phyloP scores from a whole-genome alignment of 2,113 vertebrate species.

The Varanus salvator region DNA sequence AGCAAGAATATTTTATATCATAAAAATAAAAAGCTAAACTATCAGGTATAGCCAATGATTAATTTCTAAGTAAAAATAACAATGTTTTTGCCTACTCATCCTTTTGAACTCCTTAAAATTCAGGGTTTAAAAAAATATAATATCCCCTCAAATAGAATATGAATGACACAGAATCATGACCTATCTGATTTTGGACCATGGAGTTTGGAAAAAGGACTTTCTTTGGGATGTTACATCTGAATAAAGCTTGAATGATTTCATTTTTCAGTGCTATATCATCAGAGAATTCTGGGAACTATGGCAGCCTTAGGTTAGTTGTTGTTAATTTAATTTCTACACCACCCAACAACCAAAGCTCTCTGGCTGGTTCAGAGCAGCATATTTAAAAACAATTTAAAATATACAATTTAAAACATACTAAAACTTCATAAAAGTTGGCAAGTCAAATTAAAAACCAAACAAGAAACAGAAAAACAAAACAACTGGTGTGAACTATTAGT shows the following conservation, averaged over 20 bases:
- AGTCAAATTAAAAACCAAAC: too few relatives aligned
- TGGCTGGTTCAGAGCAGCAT: too few relatives aligned
- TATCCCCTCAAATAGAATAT: neutral
- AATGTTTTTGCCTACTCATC: constrained; percentile 3
- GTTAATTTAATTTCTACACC: too few relatives aligned
- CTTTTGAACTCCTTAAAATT: neutral
- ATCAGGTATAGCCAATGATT: neutral
- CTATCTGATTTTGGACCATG: neutral
- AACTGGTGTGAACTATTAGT: neutral
- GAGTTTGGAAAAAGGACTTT: neutral
- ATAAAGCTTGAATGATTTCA: neutral
- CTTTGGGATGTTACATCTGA: neutral
- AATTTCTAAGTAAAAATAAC: neutral
- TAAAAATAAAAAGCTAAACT: neutral
- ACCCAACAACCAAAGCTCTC: too few relatives aligned
- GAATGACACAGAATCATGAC: neutral
- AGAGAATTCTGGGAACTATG: neutral
- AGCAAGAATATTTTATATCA: neutral
- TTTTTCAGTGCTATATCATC: neutral
- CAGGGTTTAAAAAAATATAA: too few relatives aligned
- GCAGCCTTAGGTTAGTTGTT: neutral
- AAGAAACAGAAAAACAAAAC: too few relatives aligned
- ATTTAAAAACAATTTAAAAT: too few relatives aligned
- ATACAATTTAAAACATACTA: too few relatives aligned
- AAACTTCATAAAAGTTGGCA: too few relatives aligned